These are phyloP conservation scores for Matsumurasca onukii DNA, from an alignment of 1,140 invertebrate species.

Conservation along the genomic window DNA sequence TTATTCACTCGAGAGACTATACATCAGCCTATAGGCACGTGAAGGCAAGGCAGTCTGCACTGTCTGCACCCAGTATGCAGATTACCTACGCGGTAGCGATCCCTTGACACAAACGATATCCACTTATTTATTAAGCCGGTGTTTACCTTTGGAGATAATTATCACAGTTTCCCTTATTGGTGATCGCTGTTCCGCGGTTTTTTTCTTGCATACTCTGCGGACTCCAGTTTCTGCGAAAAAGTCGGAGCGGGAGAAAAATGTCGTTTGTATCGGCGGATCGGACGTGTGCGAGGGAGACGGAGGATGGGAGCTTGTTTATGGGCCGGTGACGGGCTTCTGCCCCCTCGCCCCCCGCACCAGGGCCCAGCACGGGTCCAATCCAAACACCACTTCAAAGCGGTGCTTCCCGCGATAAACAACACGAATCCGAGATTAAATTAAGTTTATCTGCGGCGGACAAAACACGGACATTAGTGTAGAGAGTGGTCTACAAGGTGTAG, in stretches of 20 bases:
- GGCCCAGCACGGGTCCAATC: not conserved
- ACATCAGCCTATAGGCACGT: no score
- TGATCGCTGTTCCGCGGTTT: slow-evolving; percentile 16
- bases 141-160: slow-evolving; percentile 24
- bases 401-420: slow-evolving; percentile 24
- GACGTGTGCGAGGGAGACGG: slow-evolving; percentile 26
- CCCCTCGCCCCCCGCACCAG: not conserved
- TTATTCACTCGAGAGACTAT: no score
- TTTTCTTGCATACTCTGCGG: slow-evolving; percentile 13
- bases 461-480: slow-evolving; percentile 17
- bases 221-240: slow-evolving; percentile 24
- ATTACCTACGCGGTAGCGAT: no score
- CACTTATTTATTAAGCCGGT: slow-evolving; percentile 26
- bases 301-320: slow-evolving; percentile 25
- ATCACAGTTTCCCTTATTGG: slow-evolving; percentile 19
- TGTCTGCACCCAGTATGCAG: no score
- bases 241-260: slow-evolving; percentile 16
- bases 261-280: slow-evolving; percentile 24
- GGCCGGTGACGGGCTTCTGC: slow-evolving; percentile 16
- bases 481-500: not conserved
- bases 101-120: slow-evolving; percentile 23
- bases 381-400: slow-evolving; percentile 28
- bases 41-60: no score
- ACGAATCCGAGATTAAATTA: slow-evolving; percentile 22
- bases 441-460: slow-evolving; percentile 20